Base-by-base conservation (phyloP, 2,888 invertebrate species). In the Drosophila tanythrix region DNA sequence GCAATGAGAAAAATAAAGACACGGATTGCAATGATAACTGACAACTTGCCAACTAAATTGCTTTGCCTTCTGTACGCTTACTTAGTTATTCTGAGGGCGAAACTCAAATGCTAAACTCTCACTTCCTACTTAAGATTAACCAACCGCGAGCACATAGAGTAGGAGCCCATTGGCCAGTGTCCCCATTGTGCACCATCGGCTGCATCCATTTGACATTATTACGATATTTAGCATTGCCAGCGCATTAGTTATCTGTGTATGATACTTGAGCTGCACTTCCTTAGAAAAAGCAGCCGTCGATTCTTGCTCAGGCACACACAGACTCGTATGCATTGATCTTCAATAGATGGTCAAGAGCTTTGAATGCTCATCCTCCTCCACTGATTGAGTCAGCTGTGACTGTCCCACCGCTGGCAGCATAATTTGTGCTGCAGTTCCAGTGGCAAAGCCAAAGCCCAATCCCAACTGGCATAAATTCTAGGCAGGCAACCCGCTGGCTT, bases 401-500 rank as follows among this genome's bases (percentile, higher is more conserved):
- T 78, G 63, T 74, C 75, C 38, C 62, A 57, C 1, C 50, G 31
- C 33, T 40, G 59, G 70, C 70, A 70, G 60, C 73, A 70, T 73
- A 70, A 69, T 69, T 71, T 69, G 60, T 71, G 72, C 27, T 29
- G 43, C 55, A 48, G 38, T 27, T 29, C 29, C 29, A 56, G 65
- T 55, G 33, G 46, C 48, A 58, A 63, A 40, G n/a, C 58, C 46
- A 68, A 52, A 38, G 29, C 46, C 31, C 31, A 43, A 43, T 31
- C 43, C 60, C 56, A 55, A 69, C 65, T 77, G 79, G 84, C 89
- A 86, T 89, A 86, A 86, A 86, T 86, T 81, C 75, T 89, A 66
- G 50, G 65, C 59, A 52, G 68, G 60, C 82, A 70, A 63, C 89
- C 89, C 84, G 90, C 90, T 90, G 87, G 90, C 82, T 81, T 86